Conservation (phyloP, 2,797 vertebrate genomes). For the Pempheris klunzingeri region DNA sequence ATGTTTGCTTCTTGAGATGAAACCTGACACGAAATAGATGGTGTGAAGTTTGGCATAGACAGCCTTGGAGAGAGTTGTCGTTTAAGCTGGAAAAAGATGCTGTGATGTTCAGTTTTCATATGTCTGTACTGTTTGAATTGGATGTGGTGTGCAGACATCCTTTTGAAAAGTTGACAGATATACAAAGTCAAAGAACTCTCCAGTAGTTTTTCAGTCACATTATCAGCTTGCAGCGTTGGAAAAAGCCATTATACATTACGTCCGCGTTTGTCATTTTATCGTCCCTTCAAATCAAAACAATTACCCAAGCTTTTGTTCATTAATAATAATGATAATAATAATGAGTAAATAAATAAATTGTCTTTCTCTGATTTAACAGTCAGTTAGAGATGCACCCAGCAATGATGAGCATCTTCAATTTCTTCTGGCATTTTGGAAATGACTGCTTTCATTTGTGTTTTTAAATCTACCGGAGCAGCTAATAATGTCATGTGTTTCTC, state of each 20-base stretch:
- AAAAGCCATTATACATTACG: conserved; percentile 10
- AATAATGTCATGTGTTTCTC: conserved; percentile 56
- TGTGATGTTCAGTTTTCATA: conserved; percentile 14
- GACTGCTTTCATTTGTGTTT: conserved; percentile 43
- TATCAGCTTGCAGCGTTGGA: background rate
- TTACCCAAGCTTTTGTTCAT: conserved; percentile 29
- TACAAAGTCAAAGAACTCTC: background rate
- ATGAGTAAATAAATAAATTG: conserved; percentile 27
- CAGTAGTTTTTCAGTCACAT: conserved; percentile 9
- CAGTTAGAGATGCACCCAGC: conserved; percentile 34
- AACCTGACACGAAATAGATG: background rate
- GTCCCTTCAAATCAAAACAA: conserved; percentile 28
- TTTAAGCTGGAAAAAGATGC: conserved; percentile 6
- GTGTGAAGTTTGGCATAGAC: conserved; percentile 16
- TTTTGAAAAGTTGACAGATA: background rate
- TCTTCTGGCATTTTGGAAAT: conserved; percentile 63
- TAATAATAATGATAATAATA: too few relatives aligned
- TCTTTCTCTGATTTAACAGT: conserved; percentile 33
- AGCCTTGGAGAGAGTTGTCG: conserved; percentile 8
- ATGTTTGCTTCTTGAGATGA: conserved; percentile 11
- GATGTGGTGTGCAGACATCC: background rate
- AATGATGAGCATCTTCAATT: conserved; percentile 34
- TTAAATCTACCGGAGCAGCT: conserved; percentile 28
- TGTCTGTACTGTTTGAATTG: conserved; percentile 6
- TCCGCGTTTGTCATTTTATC: conserved; percentile 28